Base-by-base conservation (phyloP, 2,888 invertebrate genomes). In the Terebella lapidaria region DNA sequence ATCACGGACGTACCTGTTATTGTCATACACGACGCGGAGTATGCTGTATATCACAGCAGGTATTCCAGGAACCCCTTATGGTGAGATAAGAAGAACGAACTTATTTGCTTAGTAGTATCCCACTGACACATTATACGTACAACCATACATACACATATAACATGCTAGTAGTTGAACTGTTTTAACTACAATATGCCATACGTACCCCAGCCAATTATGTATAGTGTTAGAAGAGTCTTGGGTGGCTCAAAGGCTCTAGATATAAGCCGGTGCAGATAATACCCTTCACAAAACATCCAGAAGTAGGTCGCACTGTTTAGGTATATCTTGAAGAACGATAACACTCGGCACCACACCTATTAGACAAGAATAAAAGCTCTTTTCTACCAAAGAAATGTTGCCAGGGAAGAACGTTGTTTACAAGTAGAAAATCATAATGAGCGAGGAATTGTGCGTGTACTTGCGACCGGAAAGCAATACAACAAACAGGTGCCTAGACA, bases 201-300 rank as follows among this genome's bases (percentile, higher is more conserved):
- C 75, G 70, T 66, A 79, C 79, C 71, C 77, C 78, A 78, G 3
- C 77, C 77, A 42, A 73, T 64, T 2, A 71, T n/a, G 59, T 76
- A 74, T 42, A 76, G 69, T 1, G 65, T 64, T n/a, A 68, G 47
- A 20, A 78, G 68, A 1, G 67, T 66, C 25, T 72, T 72, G 0
- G 76, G 76, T 5, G 72, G 71, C 30, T 71, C 69, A 63, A 79
- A 79, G 2, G 79, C 75, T 25, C 75, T 73, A 4, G 73, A 72
- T 52, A 79, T 72, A 5, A 79, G 70, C 22, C 77, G 61, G 59
- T 78, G 76, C 1, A 79, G 71, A 58, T 76, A 77, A 47, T 74
- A 72, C 0, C 76, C 79, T 60, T 79, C 78, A 56, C 74, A 73
- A 58, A 78, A 77, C 78, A 79, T 78, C 76, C 78, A 79, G 60